Base-by-base conservation (phyloP, 2,888 invertebrate species). In the Rhodophaea formosa region DNA sequence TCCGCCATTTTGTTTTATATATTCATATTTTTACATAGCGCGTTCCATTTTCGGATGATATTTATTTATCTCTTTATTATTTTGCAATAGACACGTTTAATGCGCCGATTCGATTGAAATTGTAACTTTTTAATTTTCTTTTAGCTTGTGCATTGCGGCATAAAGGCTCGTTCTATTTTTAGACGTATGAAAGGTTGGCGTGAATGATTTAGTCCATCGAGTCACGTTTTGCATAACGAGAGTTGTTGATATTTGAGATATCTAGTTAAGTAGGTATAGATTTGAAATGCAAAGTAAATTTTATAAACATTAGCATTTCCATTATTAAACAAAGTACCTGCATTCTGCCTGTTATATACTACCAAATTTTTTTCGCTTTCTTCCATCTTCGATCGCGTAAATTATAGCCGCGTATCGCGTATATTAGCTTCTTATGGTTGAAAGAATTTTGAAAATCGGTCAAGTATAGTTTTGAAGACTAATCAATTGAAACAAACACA, bases 1-100 rank as follows among this genome's bases (percentile, higher is more conserved):
- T 66, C 71, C 79, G 78, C 80, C 82, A 83, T 84, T 74, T 84
- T 84, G 79, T 80, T 81, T 79, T 79, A 75, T 76, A 68, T 77
- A 75, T 75, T 68, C 65, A 65, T 60, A 57, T 61, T 64, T 66
- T 68, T 69, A 71, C 68, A 72, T 68, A 67, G 58, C 55, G 53
- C 61, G 60, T 65, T 62, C 57, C 56, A 59, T 62, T 62, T 67
- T 61, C 35, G 53, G 66, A 62, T n/a, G n/a, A n/a, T n/a, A n/a
- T n/a, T n/a, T n/a, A n/a, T 62, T 66, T 65, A 43, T 12, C n/a
- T n/a, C 10, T 16, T 32, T 8, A 49, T 65, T 57, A 53, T 52
- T 63, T 32, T 8, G 6, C 8, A 6, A 12, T 39, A 12, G 39
- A 10, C 10, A 39, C 12, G 39, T 39, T 39, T 12, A 5, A 39